Evolutionary conservation across 2,113 vertebrate genomes (phyloP).

Genomic region (Perca flavescens): DNA sequence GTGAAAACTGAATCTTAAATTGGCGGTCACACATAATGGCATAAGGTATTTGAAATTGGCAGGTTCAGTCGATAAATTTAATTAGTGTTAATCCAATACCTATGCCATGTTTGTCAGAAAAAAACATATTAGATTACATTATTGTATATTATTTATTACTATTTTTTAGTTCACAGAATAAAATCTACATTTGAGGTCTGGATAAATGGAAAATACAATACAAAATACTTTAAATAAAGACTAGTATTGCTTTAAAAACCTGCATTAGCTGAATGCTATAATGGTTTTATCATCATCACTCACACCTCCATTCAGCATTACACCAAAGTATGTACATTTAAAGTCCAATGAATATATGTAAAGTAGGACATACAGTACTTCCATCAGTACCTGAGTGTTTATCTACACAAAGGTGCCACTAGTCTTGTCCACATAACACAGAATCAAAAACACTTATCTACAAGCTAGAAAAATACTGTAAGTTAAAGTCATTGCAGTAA

Average conservation of each 20-base stretch:
- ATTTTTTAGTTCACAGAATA: background rate
- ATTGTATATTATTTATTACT: background rate
- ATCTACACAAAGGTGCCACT: background rate
- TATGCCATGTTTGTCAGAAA: background rate
- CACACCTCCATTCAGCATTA: background rate
- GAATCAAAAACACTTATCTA: background rate
- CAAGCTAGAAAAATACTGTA: background rate
- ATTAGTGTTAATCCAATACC: constrained; percentile 18
- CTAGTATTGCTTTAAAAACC: background rate
- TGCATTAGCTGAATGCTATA: background rate
- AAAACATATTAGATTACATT: background rate
- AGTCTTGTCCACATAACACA: background rate
- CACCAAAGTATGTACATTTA: background rate
- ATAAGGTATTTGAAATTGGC: background rate
- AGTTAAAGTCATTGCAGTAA: background rate
- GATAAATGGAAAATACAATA: background rate
- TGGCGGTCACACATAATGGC: constrained; percentile 23
- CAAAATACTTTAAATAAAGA: background rate
- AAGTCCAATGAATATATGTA: background rate
- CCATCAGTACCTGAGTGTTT: background rate
- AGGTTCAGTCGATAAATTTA: constrained; percentile 7
- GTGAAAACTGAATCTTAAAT: constrained; percentile 14
- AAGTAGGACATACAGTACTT: background rate
- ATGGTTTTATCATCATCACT: background rate
- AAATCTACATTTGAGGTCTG: background rate